A percentile compares a stretch with the other conserved stretches of the same genome.
These are phyloP conservation scores for Poeciliopsis prolifica DNA, from an alignment of 2,113 vertebrate species.

Conservation along the genomic window DNA sequence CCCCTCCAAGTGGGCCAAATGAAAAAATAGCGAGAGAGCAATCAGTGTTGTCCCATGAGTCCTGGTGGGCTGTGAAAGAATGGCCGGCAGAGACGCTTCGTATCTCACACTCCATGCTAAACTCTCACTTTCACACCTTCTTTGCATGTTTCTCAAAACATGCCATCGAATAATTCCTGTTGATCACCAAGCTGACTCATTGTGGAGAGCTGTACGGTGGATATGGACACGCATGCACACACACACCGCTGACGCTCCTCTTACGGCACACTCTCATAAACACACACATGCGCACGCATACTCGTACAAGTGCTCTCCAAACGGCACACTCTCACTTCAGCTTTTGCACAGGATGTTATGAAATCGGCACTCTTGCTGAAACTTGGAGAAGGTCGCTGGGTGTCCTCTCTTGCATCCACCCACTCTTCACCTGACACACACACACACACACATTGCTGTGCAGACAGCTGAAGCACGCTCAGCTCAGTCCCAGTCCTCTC, in stretches of 20 bases:
- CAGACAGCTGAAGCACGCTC: slow-evolving; percentile 48
- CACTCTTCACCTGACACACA: slow-evolving; percentile 31
- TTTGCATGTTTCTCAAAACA: slow-evolving; percentile 55
- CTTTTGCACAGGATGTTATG: slow-evolving; percentile 78
- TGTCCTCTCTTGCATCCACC: slow-evolving; percentile 53
- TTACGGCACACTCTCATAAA: slow-evolving; percentile 12
- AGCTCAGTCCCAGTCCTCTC: slow-evolving; percentile 54
- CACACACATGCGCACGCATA: slow-evolving; percentile 56
- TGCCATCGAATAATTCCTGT: slow-evolving; percentile 69
- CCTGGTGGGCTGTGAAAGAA: slow-evolving; percentile 61
- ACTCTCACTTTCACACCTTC: slow-evolving; percentile 37
- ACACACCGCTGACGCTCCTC: slow-evolving; percentile 54
- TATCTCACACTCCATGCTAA: slow-evolving; percentile 15
- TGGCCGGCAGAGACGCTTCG: slow-evolving; percentile 37
- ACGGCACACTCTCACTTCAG: slow-evolving; percentile 66
- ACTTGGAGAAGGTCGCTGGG: slow-evolving; percentile 64
- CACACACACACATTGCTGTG: slow-evolving; percentile 32
- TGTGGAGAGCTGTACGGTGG: slow-evolving; percentile 28
- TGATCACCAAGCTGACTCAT: slow-evolving; percentile 69
- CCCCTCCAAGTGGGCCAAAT: slow-evolving; percentile 33
- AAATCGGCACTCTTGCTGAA: slow-evolving; percentile 76
- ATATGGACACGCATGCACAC: slow-evolving; percentile 41
- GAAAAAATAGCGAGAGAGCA: slow-evolving; percentile 51
- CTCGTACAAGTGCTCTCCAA: slow-evolving; percentile 65
- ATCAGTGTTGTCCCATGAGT: slow-evolving; percentile 54